Evolutionary conservation across 2,888 invertebrate genomes (phyloP), one percentile per base, ranked within the genome.

Genomic region (Metopia argyrocephala): DNA sequence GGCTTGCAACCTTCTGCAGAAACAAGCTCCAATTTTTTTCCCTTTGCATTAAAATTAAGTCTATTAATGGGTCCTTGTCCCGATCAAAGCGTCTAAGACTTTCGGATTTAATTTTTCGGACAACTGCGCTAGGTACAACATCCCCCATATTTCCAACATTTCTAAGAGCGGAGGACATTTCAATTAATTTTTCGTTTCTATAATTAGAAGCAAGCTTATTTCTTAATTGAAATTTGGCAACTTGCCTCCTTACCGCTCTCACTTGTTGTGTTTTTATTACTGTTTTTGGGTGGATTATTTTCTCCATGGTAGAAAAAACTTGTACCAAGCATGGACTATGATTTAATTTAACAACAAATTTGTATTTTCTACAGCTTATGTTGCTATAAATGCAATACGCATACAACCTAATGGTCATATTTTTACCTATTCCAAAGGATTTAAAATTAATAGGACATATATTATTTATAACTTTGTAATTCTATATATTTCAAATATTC

Each of bases 401-500:
- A 15, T 52, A 65, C 5, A 65, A 1, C 5, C 52, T 20, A 3
- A 66, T 46, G 31, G 52, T 23, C 3, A 15, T 23, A 18, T 21
- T 20, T 38, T 52, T 66, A 4, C 15, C 46, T 15, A 66, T 31
- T 2, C 65, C 65, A 20, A 15, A 23, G 2, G 27, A 62, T 7
- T 66, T 66, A 23, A 52, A 66, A 54, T 66, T 66, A 15, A 52
- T 66, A 4, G 38, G 65, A 23, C 50, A 65, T 5, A 65, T 15
- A 59, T 78, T 64, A 20, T 62, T 66, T 50, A 25, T 28, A 25
- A 7, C 45, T 45, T 57, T 70, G 23, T 62, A 28, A 25, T 59
- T 78, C 12, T 3, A 31, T 31, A 31, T 1, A 31, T 2, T 12
- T 7, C 12, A 12, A 12, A 31, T 12, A 31, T 12, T 31, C 1